Evolutionary conservation across 2,113 vertebrate genomes (phyloP).

Genomic region (Trochalopteron elliotii): DNA sequence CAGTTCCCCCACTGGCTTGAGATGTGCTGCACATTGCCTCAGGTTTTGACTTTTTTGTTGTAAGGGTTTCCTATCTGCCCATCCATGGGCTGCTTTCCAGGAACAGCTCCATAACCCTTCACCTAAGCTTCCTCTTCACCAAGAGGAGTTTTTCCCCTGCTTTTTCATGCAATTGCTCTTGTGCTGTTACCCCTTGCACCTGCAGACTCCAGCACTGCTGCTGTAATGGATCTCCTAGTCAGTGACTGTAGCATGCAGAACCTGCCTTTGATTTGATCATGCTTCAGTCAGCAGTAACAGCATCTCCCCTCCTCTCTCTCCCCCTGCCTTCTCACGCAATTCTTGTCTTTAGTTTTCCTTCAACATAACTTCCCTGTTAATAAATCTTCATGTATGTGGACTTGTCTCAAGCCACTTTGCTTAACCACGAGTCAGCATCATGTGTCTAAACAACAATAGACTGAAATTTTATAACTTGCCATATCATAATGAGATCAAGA

Average conservation of each 20-base stretch:
- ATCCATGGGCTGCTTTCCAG: neutral
- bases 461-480: neutral
- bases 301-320: neutral
- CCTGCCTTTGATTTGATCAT: neutral
- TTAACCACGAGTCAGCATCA: neutral
- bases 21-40: neutral
- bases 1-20: neutral
- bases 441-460: neutral
- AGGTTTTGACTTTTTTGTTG: neutral
- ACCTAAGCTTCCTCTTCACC: neutral
- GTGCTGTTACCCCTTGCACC: neutral
- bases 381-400: neutral
- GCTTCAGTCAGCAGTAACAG: neutral
- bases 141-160: neutral
- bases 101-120: neutral
- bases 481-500: neutral
- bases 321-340: accelerated
- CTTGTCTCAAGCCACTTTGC: neutral
- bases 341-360: neutral
- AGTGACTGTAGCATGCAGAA: accelerated
- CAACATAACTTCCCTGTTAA: neutral
- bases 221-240: neutral
- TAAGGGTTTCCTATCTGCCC: neutral
- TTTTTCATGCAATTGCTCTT: neutral
- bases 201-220: neutral